Conservation (phyloP, 2,113 vertebrate species). For the Dromas ardeola region DNA sequence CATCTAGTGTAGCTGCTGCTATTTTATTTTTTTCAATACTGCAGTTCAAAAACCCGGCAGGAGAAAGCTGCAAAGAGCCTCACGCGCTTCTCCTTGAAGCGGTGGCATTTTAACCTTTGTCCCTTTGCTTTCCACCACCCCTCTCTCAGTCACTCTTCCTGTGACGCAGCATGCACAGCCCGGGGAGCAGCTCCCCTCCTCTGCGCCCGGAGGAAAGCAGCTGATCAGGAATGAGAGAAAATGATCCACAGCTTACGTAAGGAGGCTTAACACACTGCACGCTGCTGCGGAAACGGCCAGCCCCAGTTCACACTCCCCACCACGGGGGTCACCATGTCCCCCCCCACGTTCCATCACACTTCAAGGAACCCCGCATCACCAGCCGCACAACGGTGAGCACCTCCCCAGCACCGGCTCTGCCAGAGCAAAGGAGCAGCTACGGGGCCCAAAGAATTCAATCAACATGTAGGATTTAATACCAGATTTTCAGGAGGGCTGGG, state of each 20-base stretch:
- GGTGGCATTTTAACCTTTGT: conserved; percentile 22
- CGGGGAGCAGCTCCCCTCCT: background rate
- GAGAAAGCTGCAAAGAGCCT: background rate
- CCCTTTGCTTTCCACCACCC: background rate
- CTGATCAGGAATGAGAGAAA: background rate
- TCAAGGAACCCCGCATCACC: background rate
- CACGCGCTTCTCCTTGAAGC: background rate
- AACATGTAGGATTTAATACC: background rate
- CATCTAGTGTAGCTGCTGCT: background rate
- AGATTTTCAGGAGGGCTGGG: background rate
- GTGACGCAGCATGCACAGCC: background rate
- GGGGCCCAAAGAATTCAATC: background rate
- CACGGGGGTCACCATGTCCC: background rate
- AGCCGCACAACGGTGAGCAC: background rate
- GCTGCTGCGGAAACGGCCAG: background rate
- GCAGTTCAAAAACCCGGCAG: conserved; percentile 29
- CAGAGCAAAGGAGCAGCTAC: background rate
- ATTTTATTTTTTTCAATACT: background rate
- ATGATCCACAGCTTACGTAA: conserved; percentile 26
- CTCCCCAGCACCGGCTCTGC: background rate
- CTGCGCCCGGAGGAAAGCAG: background rate
- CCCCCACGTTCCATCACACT: background rate
- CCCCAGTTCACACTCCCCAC: background rate
- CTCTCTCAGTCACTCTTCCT: background rate
- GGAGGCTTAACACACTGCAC: background rate